Base-by-base conservation (phyloP, 2,797 vertebrate species). In the Oreortyx pictus region DNA sequence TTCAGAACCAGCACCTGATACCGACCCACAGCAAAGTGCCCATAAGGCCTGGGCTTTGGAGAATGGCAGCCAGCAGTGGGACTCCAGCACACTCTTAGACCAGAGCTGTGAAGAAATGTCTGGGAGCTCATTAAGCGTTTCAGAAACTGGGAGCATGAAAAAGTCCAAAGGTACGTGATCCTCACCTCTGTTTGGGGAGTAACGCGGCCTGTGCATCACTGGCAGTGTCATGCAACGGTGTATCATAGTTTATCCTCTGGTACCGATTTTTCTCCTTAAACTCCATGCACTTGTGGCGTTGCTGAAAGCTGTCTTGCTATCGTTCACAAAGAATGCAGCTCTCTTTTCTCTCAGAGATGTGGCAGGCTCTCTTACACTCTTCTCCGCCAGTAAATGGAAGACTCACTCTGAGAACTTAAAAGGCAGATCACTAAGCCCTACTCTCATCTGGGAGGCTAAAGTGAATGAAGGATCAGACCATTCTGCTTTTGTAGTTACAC, bases 61-160 rank as follows among this genome's bases (percentile, higher is more conserved):
- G 80, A 94, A 96, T 1, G 95, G 94, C 82, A 89, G 91, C 14
- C 92, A 90, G 46, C 98, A 91, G 2, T 98, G 97, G 97, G 87
- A 57, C 35, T n/a, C 78, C 91, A 97, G 6, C 88, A 97, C 75
- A 14, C 95, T 86, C 39, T 88, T 97, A 8, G 98, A 98, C 77
- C 98, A 98, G 39, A 98, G 98, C 31, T 96, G 97, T 13, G 98
- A 98, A 44, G 97, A 98, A 47, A 95, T 96, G 47, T 98, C 98
- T 3, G 98, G 98, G n/a, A 98, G 98, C 31, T 99, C 99, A 59
- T 94, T 99, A 95, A 98, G 98, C 43, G 96, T 98, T 65, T 98
- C 98, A 2, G 99, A 99, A 97, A 97, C 97, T 0, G 98, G 96
- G 82, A 97, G 95, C 29, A 22, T 98, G 95, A 99, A 98, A 97